These are phyloP conservation scores for Apis dorsata DNA, from an alignment of 1,140 invertebrate genomes.

Conservation along the genomic window DNA sequence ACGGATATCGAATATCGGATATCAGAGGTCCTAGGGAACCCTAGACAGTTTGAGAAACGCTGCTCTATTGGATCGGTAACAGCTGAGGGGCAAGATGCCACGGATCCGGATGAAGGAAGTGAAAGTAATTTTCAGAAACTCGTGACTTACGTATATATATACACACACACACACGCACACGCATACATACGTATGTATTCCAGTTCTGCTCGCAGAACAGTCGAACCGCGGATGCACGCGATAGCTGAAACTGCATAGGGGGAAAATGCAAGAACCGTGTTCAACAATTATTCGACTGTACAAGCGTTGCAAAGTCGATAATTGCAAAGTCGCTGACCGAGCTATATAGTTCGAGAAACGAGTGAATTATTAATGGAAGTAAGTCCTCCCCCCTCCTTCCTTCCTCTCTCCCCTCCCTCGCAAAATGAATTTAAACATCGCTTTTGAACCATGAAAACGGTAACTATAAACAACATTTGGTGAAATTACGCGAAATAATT, in stretches of 20 bases:
- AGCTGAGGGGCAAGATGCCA: neutral
- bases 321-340: constrained; percentile 3
- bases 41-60: neutral
- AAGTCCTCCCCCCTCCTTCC: neutral
- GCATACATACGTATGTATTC: neutral
- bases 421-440: constrained; percentile 42
- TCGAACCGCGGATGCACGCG: constrained; percentile 4
- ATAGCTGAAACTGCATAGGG: neutral
- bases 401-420: neutral
- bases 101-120: constrained; percentile 35
- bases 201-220: neutral
- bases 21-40: neutral
- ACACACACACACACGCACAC: no score
- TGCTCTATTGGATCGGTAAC: neutral
- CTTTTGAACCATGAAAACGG: neutral
- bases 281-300: constrained; percentile 23
- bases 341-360: neutral
- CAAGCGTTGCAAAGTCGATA: constrained; percentile 20
- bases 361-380: constrained; percentile 31
- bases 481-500: constrained; percentile 43
- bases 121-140: constrained; percentile 56
- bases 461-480: constrained; percentile 33
- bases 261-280: constrained; percentile 22
- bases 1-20: no score
- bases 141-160: neutral